These are phyloP conservation scores for Druon quercuslanigerum DNA, from an alignment of 1,140 invertebrate species.

Conservation along the genomic window DNA sequence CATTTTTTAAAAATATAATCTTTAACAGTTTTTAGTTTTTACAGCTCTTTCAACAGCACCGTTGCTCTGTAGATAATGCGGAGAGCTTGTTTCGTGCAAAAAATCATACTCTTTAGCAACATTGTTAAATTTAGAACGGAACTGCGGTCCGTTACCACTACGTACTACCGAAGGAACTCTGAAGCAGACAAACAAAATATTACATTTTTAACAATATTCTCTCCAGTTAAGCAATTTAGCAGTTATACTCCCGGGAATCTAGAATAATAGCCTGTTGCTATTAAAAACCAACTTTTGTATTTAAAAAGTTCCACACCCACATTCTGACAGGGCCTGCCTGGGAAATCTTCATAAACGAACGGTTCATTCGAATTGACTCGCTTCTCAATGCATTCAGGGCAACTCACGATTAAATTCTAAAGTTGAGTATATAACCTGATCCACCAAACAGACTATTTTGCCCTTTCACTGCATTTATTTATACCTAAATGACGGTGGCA, in stretches of 20 bases:
- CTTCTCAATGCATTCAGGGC: slow-evolving; percentile 66
- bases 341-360: slow-evolving; percentile 58
- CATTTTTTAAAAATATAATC: slow-evolving; percentile 47
- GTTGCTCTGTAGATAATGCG: no score
- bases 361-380: slow-evolving; percentile 45
- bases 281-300: slow-evolving; percentile 54
- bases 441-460: slow-evolving; percentile 51
- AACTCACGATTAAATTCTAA: slow-evolving; percentile 54
- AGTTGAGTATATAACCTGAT: slow-evolving; percentile 48
- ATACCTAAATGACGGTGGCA: slow-evolving; percentile 55
- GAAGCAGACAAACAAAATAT: no score
- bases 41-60: no score
- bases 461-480: slow-evolving; percentile 50
- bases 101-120: no score
- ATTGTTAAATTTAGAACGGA: no score
- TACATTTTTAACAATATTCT: no score
- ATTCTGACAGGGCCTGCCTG: slow-evolving; percentile 60
- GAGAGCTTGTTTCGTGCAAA: no score
- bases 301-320: slow-evolving; percentile 63
- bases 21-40: no score
- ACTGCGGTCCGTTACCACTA: no score
- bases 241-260: slow-evolving; percentile 22
- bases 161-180: no score
- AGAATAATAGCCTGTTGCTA: slow-evolving; percentile 52
- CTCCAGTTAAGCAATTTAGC: no score